Evolutionary conservation across 2,797 vertebrate species (phyloP), one percentile per base, ranked within the genome.

Genomic region (Tenualosa ilisha): DNA sequence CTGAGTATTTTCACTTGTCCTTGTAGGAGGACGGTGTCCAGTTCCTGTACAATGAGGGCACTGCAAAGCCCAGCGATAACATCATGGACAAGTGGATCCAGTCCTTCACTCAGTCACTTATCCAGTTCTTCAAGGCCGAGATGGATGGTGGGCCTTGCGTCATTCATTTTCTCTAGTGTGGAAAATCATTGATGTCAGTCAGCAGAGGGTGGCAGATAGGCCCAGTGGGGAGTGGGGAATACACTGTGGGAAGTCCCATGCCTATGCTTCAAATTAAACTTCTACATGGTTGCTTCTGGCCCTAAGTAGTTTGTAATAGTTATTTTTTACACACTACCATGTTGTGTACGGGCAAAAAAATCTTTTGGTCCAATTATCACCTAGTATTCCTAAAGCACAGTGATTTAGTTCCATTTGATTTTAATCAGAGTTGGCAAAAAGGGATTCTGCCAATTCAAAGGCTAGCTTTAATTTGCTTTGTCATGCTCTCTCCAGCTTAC

Each of bases 71-170:
- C 89, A 99, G 97, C 82, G 91, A 92, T 91, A 99, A 99, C 94
- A 96, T 99, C 93, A 99, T 98, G 94, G 98, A 99, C 93, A 97
- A 97, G 87, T 99, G 98, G 98, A 95, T 99, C 89, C 95, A 98
- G 91, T 99, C 98, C 75, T 99, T 98, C 92, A 97, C 97, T 4
- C 98, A 99, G 82, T 99, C 98, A 0, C 97, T 99, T 79, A 93
- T 99, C 89, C 96, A 96, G 89, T 99, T 98, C 94, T 97, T 99
- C 91, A 97, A 95, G 92, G 93, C 95, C 2, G 98, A 99, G 94
- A 99, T 99, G 98, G 94, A 96, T 43, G 96, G 98, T 99, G 89
- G 89, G 96, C 3, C 0, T 51, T 22, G 13, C 4, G 3, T 61
- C 61, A 65, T 1, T 9, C 61, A 65, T 26, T 65, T 3, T 3